Percentiles rank a stretch among this genome's conserved stretches.
Conservation (phyloP, 2,888 invertebrate species). For the Zele albiditarsus region DNA sequence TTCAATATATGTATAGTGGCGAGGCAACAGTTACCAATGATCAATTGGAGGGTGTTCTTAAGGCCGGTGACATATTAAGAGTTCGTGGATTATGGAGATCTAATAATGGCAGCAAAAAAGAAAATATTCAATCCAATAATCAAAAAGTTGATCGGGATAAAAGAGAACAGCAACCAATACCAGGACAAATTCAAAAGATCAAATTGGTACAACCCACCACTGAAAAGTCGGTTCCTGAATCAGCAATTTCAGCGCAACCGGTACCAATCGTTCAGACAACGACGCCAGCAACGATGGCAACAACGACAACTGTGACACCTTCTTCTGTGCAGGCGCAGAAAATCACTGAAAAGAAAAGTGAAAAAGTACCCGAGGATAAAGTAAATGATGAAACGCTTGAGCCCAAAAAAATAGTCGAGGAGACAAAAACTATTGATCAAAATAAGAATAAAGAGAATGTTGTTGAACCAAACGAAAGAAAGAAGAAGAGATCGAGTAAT, state of each 20-base stretch:
- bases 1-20: conserved; percentile 91
- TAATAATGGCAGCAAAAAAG: conserved; percentile 64
- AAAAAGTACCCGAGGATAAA: conserved; percentile 45
- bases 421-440: conserved; percentile 63
- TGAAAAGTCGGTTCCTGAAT: conserved; percentile 52
- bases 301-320: conserved; percentile 47
- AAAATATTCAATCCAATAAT: conserved; percentile 68
- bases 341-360: conserved; percentile 50
- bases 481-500: conserved; percentile 61
- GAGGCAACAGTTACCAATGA: conserved; percentile 91
- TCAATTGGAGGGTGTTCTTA: conserved; percentile 85
- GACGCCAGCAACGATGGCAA: conserved; percentile 63
- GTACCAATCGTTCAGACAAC: conserved; percentile 61
- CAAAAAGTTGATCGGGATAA: conserved; percentile 76
- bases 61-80: conserved; percentile 87
- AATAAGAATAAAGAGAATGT: conserved; percentile 66
- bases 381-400: conserved; percentile 45
- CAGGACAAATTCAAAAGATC: conserved; percentile 69
- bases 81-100: conserved; percentile 86
- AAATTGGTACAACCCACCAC: conserved; percentile 65
- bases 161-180: conserved; percentile 60
- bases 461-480: conserved; percentile 59
- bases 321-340: conserved; percentile 42
- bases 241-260: conserved; percentile 66
- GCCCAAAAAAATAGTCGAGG: conserved; percentile 60